Percentiles rank a stretch among this genome's conserved stretches.
These are phyloP conservation scores for Andrena haemorrhoa DNA, from an alignment of 2,888 invertebrate species.

Conservation along the genomic window DNA sequence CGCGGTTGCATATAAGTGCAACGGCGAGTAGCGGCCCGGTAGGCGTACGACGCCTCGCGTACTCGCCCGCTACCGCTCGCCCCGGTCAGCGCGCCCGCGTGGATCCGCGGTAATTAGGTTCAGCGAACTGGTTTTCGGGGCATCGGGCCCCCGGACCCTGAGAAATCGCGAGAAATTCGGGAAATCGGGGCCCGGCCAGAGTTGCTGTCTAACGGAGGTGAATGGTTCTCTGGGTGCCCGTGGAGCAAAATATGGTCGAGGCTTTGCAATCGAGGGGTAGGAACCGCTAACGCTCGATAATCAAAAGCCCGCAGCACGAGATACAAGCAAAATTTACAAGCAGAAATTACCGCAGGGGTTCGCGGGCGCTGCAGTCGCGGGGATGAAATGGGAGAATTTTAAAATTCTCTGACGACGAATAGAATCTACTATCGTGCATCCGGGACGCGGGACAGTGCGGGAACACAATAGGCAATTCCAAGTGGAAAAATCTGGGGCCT, in stretches of 20 bases:
- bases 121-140: background rate
- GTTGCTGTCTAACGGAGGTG: background rate
- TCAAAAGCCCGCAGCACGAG: too few relatives aligned
- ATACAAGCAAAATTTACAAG: too few relatives aligned
- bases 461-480: background rate
- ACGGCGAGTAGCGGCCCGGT: slow-evolving; percentile 36
- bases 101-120: slow-evolving; percentile 11
- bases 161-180: background rate
- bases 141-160: background rate
- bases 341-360: too few relatives aligned
- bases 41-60: slow-evolving; percentile 55
- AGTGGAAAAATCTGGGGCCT: background rate
- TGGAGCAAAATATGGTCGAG: too few relatives aligned
- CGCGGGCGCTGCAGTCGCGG: background rate
- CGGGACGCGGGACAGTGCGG: background rate
- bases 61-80: slow-evolving; percentile 39
- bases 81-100: slow-evolving; percentile 21
- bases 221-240: too few relatives aligned
- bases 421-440: background rate
- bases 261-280: too few relatives aligned
- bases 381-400: background rate
- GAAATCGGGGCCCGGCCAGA: background rate
- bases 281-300: too few relatives aligned
- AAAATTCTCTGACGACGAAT: background rate
- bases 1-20: slow-evolving; percentile 58